Base-by-base conservation (phyloP, 2,888 invertebrate species). In the Bombyx huttoni region DNA sequence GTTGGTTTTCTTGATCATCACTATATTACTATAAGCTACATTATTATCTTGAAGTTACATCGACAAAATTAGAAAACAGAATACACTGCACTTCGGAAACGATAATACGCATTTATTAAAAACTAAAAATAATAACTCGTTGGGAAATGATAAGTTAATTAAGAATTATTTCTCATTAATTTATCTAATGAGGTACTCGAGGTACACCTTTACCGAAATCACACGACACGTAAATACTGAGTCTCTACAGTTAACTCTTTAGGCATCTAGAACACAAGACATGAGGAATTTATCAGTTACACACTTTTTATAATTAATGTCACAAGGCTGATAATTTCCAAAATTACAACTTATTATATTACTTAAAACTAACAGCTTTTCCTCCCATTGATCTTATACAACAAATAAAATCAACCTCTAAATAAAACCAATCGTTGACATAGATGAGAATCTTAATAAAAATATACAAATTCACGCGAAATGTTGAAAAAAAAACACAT, bases 151-250 rank as follows among this genome's bases (percentile, higher is more conserved):
- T 10, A 40, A 40, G 40, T 40, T 40, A 40, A 40, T 40, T 40
- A 40, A 40, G 40, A 7, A 40, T 40, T 40, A 40, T 40, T 10
- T 40, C 40, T 40, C 12, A 40, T 24, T 46, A 12, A 46, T 50
- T 50, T 50, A 47, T 51, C 50, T 51, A 46, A 46, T 51, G 50
- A 51, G 50, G 50, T 51, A 51, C 47, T 13, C 40, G 24, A 24
- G 24, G 24, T 24, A 24, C 24, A 24, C 5, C 0, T 24, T 1
- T 24, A 24, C 24, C 24, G 5, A 24, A 24, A 24, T 24, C 24
- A 24, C 24, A 24, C 24, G 5, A 5, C 2, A 24, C 24, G 3
- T 24, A 24, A 3, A 3, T 1, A 24, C 1, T 24, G 24, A 2
- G 24, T 24, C 24, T 0, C 24, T 24, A 24, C 24, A 1, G 0